Percentiles rank a stretch among this genome's conserved stretches.
Conservation (phyloP, 2,888 invertebrate genomes). For the Mythimna pallens region DNA sequence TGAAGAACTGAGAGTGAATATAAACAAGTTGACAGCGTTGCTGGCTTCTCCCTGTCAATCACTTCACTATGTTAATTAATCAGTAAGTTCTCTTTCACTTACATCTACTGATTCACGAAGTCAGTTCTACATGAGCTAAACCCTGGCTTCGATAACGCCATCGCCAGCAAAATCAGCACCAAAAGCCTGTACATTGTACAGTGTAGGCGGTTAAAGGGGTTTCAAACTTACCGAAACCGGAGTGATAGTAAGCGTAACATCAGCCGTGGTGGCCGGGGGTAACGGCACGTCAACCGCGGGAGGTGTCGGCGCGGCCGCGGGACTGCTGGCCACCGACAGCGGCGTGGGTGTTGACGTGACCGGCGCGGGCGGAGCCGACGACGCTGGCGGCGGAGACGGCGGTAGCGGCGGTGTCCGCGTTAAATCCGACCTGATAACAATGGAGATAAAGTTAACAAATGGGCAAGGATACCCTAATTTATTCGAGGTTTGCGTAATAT, state of each 20-base stretch:
- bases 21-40: no score
- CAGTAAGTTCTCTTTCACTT: no score
- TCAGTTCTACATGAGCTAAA: no score
- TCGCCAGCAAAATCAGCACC: no score
- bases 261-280: conserved; percentile 56
- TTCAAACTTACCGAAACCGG: conserved; percentile 66
- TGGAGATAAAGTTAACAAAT: background rate
- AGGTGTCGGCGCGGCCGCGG: conserved; percentile 67
- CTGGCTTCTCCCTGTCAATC: no score
- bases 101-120: no score
- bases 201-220: no score
- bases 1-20: no score
- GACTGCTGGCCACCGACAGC: conserved; percentile 66
- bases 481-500: background rate
- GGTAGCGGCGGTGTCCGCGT: conserved; percentile 83
- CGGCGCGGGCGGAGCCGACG: conserved; percentile 79
- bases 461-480: background rate
- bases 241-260: conserved; percentile 61
- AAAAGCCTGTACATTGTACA: no score
- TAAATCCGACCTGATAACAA: conserved; percentile 76
- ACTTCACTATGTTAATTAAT: no score
- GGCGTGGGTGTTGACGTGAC: conserved; percentile 66
- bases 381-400: conserved; percentile 84
- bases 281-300: conserved; percentile 61
- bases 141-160: no score